These are phyloP conservation scores for Oreocharis arfaki DNA, from an alignment of 2,113 vertebrate genomes.

Conservation along the genomic window DNA sequence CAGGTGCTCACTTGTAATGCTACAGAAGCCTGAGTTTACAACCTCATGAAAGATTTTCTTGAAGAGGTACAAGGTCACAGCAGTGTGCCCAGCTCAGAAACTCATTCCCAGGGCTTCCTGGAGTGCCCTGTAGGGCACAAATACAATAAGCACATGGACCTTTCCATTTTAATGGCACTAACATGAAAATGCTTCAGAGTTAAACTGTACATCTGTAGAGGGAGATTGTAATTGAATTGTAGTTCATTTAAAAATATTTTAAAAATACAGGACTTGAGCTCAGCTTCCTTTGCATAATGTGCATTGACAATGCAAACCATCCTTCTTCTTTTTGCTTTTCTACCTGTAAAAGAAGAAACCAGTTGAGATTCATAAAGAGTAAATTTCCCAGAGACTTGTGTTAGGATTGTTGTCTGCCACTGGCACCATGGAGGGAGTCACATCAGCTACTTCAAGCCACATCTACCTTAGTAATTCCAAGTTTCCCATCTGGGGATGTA, in stretches of 20 bases:
- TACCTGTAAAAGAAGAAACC: conserved; percentile 62
- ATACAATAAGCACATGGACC: background rate
- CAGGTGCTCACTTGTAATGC: background rate
- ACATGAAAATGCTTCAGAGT: background rate
- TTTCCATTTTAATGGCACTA: background rate
- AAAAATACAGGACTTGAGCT: background rate
- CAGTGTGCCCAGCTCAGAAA: background rate
- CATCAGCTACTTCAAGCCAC: background rate
- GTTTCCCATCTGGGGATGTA: background rate
- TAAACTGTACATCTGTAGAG: background rate
- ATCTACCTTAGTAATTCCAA: background rate
- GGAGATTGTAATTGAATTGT: background rate
- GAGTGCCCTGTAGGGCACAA: background rate
- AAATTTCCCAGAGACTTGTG: background rate
- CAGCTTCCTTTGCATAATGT: conserved; percentile 64
- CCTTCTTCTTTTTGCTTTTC: conserved; percentile 78
- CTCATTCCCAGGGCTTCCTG: background rate
- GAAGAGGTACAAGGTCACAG: background rate
- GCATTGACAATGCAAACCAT: conserved; percentile 85
- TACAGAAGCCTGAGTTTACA: background rate
- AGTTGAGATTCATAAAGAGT: background rate
- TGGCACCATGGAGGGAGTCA: background rate
- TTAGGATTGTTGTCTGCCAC: background rate
- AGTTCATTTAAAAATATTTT: background rate
- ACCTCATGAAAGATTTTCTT: background rate